Conservation (phyloP, 2,113 vertebrate species). For the Rhinogobius similis region DNA sequence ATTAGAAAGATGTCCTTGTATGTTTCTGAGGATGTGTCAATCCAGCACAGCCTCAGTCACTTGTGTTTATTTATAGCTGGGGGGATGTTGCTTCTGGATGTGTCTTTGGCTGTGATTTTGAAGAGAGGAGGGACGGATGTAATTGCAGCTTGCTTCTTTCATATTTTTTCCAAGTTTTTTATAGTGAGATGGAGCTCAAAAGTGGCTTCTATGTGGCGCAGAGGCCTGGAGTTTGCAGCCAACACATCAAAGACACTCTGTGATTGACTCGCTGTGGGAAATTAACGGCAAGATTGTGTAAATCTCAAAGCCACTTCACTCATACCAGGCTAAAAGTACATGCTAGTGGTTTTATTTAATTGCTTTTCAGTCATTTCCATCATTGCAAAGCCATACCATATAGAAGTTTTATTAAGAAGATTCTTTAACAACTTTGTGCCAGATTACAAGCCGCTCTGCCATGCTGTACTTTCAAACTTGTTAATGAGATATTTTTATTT, state of each 20-base stretch:
- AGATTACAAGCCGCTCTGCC: constrained; percentile 24
- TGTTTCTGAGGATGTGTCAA: constrained; percentile 49
- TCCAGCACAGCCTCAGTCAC: constrained; percentile 18
- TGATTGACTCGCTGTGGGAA: constrained; percentile 28
- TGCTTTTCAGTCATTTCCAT: neutral
- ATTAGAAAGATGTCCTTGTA: constrained; percentile 54
- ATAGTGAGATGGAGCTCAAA: constrained; percentile 40
- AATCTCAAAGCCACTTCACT: constrained; percentile 24
- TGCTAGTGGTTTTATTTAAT: neutral
- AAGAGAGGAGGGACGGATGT: constrained; percentile 42
- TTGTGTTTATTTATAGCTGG: constrained; percentile 55
- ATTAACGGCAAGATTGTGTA: constrained; percentile 27
- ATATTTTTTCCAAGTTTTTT: constrained; percentile 35
- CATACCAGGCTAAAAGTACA: constrained; percentile 4
- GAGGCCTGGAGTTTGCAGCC: constrained; percentile 43
- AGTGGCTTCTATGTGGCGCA: constrained; percentile 30
- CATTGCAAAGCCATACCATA: neutral
- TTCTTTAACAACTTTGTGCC: neutral
- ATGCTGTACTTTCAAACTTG: constrained; percentile 13
- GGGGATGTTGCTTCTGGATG: constrained; percentile 47
- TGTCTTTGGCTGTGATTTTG: constrained; percentile 49
- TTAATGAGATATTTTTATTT: constrained; percentile 35
- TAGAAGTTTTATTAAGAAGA: neutral
- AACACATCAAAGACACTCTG: constrained; percentile 31
- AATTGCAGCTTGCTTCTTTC: constrained; percentile 57